These are phyloP conservation scores for Pomphorhynchus laevis DNA, from an alignment of 1,140 invertebrate species.

Conservation along the genomic window DNA sequence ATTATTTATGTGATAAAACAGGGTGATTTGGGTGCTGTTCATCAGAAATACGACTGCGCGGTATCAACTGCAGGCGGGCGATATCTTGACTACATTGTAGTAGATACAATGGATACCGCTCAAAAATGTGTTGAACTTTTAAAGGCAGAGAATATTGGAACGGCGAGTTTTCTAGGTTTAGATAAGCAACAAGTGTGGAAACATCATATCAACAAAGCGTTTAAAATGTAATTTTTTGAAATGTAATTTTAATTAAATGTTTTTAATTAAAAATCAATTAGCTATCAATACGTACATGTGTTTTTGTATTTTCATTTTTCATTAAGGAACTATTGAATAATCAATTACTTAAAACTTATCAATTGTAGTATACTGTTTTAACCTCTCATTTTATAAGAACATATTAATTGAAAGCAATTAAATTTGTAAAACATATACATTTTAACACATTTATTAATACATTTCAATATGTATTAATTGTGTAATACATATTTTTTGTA, in stretches of 20 bases:
- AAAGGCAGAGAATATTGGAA: conserved; percentile 31
- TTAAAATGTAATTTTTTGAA: conserved; percentile 17
- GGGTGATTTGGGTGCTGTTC: conserved; percentile 78
- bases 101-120: conserved; percentile 46
- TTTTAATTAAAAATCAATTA: conserved; percentile 13
- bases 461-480: too few species aligned
- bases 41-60: conserved; percentile 63
- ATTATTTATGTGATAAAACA: conserved; percentile 15
- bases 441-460: too few species aligned
- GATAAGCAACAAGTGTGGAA: conserved; percentile 25
- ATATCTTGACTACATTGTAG: conserved; percentile 61
- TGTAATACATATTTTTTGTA: too few species aligned
- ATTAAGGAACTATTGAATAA: background rate
- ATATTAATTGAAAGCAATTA: too few species aligned
- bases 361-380: background rate
- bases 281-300: background rate
- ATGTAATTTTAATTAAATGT: conserved; percentile 8
- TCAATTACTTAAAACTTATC: background rate
- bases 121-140: conserved; percentile 45
- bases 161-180: conserved; percentile 23
- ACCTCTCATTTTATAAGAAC: too few species aligned
- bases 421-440: too few species aligned
- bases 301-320: background rate
- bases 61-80: conserved; percentile 56
- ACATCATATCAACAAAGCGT: conserved; percentile 15